Evolutionary conservation across 2,113 vertebrate species (phyloP), one percentile per base, ranked within the genome.

Genomic region (Halcyon malimbica): DNA sequence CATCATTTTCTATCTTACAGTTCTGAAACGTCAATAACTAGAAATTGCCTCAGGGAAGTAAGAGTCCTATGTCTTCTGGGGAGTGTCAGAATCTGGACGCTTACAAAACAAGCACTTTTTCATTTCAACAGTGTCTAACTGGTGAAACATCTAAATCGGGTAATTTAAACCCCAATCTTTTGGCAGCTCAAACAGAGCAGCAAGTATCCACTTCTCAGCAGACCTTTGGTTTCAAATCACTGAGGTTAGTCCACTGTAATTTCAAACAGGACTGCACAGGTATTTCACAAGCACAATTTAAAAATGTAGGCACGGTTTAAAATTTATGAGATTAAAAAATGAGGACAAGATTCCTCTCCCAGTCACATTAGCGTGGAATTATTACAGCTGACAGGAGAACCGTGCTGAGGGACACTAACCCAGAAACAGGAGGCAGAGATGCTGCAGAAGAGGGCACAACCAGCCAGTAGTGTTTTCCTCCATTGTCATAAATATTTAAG

Each of bases 91-190:
- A 84, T 79, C 29, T 64, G 44, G 25, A 89, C 51, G 67, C 86
- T 91, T 82, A 68, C 48, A 85, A 62, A 95, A 91, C 86, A 96
- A 89, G 65, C 65, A 73, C 74, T 91, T 94, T 87, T 87, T 91
- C 69, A 93, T 95, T 94, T 94, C 77, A 87, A 6, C 84, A 84
- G 39, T 44, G 39, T 44, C 83, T 97, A 94, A 93, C 89, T 90
- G 56, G 51, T 76, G 59, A 82, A 91, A 92, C 57, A 94, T 92
- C 96, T 90, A 76, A 62, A 78, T 74, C 74, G 54, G 91, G 96
- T 94, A 95, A 97, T 67, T 95, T 79, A 92, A 94, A 89, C 57
- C 74, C 54, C 85, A 76, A 94, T 69, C 77, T 94, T 82, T 62
- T 94, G 95, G 94, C 93, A 94, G 81, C 67, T 95, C 53, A 77